These are phyloP conservation scores for Ceratina calcarata DNA, from an alignment of 1,140 invertebrate genomes.

Conservation along the genomic window DNA sequence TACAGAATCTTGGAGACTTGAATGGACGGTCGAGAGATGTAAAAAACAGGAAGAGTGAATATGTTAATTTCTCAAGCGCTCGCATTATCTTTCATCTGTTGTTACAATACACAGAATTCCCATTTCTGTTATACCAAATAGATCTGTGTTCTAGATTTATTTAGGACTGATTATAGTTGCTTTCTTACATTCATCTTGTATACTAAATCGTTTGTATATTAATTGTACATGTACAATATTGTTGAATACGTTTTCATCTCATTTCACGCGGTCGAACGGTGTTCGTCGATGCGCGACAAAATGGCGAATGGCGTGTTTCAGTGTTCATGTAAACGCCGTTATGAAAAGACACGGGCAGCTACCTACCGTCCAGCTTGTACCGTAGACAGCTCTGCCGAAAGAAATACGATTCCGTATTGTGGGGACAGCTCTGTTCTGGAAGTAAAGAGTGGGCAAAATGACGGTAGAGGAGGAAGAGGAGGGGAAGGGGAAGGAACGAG, in stretches of 20 bases:
- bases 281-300: conserved; percentile 47
- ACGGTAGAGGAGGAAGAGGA: background rate
- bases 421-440: conserved; percentile 65
- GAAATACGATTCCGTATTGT: conserved; percentile 75
- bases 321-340: conserved; percentile 42
- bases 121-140: too few relatives aligned
- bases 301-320: conserved; percentile 35
- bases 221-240: background rate
- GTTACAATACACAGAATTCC: too few relatives aligned
- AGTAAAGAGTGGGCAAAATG: conserved; percentile 60
- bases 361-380: conserved; percentile 65
- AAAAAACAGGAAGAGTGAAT: too few relatives aligned
- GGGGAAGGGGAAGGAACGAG: conserved; percentile 57
- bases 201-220: too few relatives aligned
- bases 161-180: too few relatives aligned
- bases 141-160: too few relatives aligned
- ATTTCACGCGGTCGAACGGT: background rate
- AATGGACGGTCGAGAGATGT: background rate
- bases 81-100: too few relatives aligned
- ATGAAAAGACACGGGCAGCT: conserved; percentile 58
- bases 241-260: background rate
- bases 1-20: background rate
- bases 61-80: too few relatives aligned
- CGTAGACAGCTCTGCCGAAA: conserved; percentile 66
- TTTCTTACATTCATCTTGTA: too few relatives aligned